Base-by-base conservation (phyloP, 2,888 invertebrate species). In the Eurytoma adleriae region DNA sequence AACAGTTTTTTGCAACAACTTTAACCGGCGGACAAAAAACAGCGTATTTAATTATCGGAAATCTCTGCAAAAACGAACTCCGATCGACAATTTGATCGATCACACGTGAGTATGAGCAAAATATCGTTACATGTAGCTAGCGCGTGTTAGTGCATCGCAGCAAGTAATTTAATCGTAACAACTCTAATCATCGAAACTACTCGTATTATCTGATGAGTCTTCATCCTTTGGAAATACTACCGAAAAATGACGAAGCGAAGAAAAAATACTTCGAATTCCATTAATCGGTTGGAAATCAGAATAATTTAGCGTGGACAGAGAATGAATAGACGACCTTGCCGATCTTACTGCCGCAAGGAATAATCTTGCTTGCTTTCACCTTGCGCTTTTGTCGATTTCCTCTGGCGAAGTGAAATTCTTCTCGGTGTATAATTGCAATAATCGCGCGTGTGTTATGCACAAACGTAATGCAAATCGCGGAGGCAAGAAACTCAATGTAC, bases 401-500 rank as follows among this genome's bases (percentile, higher is more conserved):
- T 50, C 16, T 4, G 24, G 16, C 5, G 14, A 16, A 13, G 61
- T 14, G 27, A 61, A 61, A 24, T 61, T 5, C 27, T 14, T 16
- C 40, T 56, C 40, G 40, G 40, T 1, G 40, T 10, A 7, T 40
- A 10, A 40, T 40, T 40, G 40, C 10, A 40, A 40, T 40, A 40
- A 40, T 40, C 40, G 40, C 40, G 40, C 40, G 10, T 40, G 40
- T 10, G 1, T 40, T 40, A 40, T 27, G 48, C 24, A 52, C 56
- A 16, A n/a, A 52, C 24, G 52, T 68, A 68, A 56, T 20, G n/a
- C 7, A 56, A 5, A 13, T 7, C n/a, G 27, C 30, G 62, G 54
- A 66, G 59, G 81, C 79, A 85, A 86, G 84, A 85, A 85, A 86
- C 79, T 84, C 85, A 85, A 85, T 86, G 56, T n/a, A 54, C 27